These are phyloP conservation scores for Drosophila nasuta DNA, from an alignment of 1,140 invertebrate genomes.

Conservation along the genomic window DNA sequence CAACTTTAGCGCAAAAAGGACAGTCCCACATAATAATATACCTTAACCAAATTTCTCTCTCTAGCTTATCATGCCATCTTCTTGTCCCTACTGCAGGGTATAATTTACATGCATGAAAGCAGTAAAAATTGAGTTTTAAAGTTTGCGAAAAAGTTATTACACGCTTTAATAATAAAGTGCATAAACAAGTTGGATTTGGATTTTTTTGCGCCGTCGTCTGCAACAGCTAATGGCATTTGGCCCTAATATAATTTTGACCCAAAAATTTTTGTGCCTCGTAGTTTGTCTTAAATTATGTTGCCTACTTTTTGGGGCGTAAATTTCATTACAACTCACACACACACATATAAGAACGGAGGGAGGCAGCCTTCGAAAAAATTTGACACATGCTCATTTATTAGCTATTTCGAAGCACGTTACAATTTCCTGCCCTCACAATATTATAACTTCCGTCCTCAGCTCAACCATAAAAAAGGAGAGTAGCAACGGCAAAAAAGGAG, in stretches of 20 bases:
- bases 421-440: constrained; percentile 53
- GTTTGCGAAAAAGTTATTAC: constrained; percentile 15
- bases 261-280: constrained; percentile 23
- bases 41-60: too few species aligned
- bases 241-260: constrained; percentile 40
- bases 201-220: not conserved
- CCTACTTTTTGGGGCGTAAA: constrained; percentile 55
- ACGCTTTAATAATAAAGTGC: constrained; percentile 25
- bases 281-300: constrained; percentile 43
- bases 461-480: constrained; percentile 42
- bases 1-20: not conserved
- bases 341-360: constrained; percentile 9
- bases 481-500: constrained; percentile 17
- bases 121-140: constrained; percentile 28
- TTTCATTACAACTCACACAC: constrained; percentile 36
- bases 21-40: too few species aligned
- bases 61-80: constrained; percentile 2
- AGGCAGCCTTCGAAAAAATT: constrained; percentile 33
- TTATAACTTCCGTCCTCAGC: constrained; percentile 54
- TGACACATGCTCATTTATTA: constrained; percentile 65
- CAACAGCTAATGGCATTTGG: constrained; percentile 32
- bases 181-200: constrained; percentile 20
- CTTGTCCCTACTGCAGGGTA: not conserved
- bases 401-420: constrained; percentile 56
- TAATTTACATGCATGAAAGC: not conserved